Evolutionary conservation across 2,113 vertebrate genomes (phyloP).

Genomic region (Cephalopholis sonnerati): DNA sequence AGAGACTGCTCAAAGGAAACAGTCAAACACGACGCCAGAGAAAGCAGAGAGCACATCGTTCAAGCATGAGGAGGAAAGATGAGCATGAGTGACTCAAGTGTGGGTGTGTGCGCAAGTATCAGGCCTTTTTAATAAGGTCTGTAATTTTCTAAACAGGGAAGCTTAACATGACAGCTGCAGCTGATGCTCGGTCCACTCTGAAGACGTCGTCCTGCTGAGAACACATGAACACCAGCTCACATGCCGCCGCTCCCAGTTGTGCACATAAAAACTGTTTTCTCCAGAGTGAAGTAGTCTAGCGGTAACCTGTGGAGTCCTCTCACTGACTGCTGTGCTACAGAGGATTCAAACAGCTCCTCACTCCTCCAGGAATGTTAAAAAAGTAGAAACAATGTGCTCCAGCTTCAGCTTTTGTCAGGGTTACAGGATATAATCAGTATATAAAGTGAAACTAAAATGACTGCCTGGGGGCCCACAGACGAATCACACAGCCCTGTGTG

Average conservation of each 20-base stretch:
- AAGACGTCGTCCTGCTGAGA: not conserved
- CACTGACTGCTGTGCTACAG: not conserved
- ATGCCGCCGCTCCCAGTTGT: not conserved
- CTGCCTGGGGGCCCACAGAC: not conserved
- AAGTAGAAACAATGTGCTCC: not conserved
- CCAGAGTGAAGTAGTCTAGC: not conserved
- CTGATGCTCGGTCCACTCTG: slow-evolving; percentile 22
- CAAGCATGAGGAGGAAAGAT: slow-evolving; percentile 1
- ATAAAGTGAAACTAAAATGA: not conserved
- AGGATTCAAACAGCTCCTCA: not conserved
- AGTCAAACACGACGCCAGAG: slow-evolving; percentile 1
- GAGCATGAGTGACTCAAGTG: not conserved
- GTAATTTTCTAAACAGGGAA: slow-evolving; percentile 56
- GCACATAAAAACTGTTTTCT: slow-evolving; percentile 32
- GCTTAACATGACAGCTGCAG: slow-evolving; percentile 53
- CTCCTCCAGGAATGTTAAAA: not conserved
- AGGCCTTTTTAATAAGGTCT: slow-evolving; percentile 16
- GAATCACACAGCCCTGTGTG: not conserved
- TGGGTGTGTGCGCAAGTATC: not conserved
- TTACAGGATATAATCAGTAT: not conserved
- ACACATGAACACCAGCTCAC: slow-evolving; percentile 22
- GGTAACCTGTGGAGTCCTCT: not conserved
- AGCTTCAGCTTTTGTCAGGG: not conserved
- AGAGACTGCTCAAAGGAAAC: slow-evolving; percentile 20
- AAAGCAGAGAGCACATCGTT: not conserved